Conservation (phyloP, 2,797 vertebrate species). For the Onychomys leucogaster region DNA sequence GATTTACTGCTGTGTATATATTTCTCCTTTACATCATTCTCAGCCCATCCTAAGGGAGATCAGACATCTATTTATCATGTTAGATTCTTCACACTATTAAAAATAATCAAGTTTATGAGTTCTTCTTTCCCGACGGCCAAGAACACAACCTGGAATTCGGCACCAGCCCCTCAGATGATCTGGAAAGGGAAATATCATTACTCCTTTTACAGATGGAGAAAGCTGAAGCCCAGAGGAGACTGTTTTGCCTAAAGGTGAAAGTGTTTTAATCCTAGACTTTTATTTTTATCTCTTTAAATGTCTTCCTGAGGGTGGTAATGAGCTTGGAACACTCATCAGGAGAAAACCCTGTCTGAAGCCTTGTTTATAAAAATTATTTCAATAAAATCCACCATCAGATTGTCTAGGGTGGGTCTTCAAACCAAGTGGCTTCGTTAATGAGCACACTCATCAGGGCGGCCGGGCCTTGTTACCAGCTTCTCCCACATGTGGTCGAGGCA, state of each 20-base stretch:
- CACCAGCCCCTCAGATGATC: conserved; percentile 51
- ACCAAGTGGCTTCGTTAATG: conserved; percentile 66
- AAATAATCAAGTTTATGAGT: conserved; percentile 72
- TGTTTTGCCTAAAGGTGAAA: conserved; percentile 84
- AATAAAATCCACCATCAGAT: conserved; percentile 83
- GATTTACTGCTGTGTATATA: conserved; percentile 34
- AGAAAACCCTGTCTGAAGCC: conserved; percentile 77
- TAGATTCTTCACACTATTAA: conserved; percentile 66
- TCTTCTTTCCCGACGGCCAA: conserved; percentile 65
- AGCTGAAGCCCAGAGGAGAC: conserved; percentile 57
- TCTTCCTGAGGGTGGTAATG: conserved; percentile 82
- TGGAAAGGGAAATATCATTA: conserved; percentile 70
- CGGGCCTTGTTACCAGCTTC: conserved; percentile 70
- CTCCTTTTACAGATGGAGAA: conserved; percentile 74
- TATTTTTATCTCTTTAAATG: conserved; percentile 84
- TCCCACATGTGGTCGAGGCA: conserved; percentile 66
- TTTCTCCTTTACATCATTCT: conserved; percentile 26
- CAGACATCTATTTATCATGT: conserved; percentile 66
- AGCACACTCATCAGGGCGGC: conserved; percentile 66
- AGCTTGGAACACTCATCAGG: conserved; percentile 78
- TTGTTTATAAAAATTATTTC: conserved; percentile 84
- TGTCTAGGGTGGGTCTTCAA: conserved; percentile 69
- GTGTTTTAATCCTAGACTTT: conserved; percentile 81
- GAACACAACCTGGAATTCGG: conserved; percentile 41
- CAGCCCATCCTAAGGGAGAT: conserved; percentile 40